Conservation (phyloP, 2,888 invertebrate genomes). For the Hemicrepidius hirtus region DNA sequence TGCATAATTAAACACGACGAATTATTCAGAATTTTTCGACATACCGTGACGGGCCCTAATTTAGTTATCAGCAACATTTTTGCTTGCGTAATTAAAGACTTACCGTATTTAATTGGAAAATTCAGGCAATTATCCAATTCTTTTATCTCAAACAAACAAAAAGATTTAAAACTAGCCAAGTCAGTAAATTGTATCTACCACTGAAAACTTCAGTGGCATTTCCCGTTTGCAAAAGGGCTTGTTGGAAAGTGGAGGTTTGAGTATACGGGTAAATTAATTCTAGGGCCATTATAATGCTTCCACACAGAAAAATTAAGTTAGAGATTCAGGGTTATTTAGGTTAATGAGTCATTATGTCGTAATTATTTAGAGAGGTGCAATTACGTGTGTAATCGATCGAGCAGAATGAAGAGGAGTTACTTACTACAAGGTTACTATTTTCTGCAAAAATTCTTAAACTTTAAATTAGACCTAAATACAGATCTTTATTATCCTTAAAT, state of each 20-base stretch:
- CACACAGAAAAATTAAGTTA: conserved; percentile 1
- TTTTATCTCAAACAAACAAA: neutral
- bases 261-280: conserved; percentile 1
- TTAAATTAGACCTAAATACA: too few relatives aligned
- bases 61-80: conserved; percentile 13
- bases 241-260: neutral
- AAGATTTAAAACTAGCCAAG: neutral
- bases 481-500: too few relatives aligned
- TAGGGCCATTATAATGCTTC: neutral
- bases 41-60: conserved; percentile 14
- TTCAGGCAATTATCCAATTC: too few relatives aligned
- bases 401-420: too few relatives aligned
- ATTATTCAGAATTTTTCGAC: conserved; percentile 11
- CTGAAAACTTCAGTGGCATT: neutral
- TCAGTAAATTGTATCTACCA: neutral
- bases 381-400: neutral
- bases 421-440: too few relatives aligned
- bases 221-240: neutral
- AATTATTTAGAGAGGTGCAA: conserved; percentile 18
- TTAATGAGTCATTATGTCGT: conserved; percentile 14
- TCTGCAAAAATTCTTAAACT: too few relatives aligned
- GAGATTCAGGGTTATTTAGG: conserved; percentile 12
- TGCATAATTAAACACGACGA: conserved; percentile 20
- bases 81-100: neutral
- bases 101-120: neutral